Percentiles rank a stretch among this genome's conserved stretches.
These are phyloP conservation scores for Pyrrhura leucotis DNA, from an alignment of 2,797 vertebrate genomes.

Conservation along the genomic window DNA sequence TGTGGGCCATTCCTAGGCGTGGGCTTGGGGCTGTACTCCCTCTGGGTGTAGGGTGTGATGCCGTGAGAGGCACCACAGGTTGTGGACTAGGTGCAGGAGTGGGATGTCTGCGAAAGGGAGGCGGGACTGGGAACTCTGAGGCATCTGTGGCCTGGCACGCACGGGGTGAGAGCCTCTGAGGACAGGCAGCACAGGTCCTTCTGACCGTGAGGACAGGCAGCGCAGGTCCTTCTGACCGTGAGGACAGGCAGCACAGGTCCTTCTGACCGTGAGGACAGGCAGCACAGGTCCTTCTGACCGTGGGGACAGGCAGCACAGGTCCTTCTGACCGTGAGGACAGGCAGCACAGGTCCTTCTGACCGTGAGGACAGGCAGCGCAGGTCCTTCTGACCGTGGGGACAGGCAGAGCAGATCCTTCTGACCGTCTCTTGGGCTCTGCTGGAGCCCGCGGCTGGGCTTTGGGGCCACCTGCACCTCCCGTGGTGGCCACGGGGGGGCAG, in stretches of 20 bases:
- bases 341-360: background rate
- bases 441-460: background rate
- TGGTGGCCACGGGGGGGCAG: slow-evolving; percentile 28
- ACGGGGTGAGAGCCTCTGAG: accelerated
- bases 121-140: background rate
- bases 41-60: background rate
- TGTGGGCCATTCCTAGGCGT: accelerated
- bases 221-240: background rate
- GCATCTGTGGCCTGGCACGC: background rate
- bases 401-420: background rate
- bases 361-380: accelerated
- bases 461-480: background rate
- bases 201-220: background rate
- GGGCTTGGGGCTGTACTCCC: background rate
- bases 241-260: accelerated
- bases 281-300: accelerated
- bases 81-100: accelerated
- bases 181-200: background rate
- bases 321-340: background rate
- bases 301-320: background rate
- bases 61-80: background rate
- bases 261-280: background rate
- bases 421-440: accelerated
- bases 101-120: too few species aligned
- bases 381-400: background rate